Conservation (phyloP, 2,113 vertebrate species). For the Oryzias javanicus region DNA sequence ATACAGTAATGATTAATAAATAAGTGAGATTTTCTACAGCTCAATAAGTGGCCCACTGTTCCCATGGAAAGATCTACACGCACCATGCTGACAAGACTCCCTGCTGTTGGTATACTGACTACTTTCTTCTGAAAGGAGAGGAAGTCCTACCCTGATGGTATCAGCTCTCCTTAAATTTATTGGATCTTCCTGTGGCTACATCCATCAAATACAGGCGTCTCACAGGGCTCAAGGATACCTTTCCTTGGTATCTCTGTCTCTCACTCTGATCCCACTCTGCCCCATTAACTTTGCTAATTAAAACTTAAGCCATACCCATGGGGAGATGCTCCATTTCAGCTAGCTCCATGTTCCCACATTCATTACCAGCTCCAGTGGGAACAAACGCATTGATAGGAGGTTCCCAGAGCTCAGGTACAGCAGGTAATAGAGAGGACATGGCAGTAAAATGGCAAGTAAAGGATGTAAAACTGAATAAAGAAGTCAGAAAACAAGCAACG, state of each 20-base stretch:
- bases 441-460: slow-evolving; percentile 25
- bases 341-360: slow-evolving; percentile 60
- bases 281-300: slow-evolving; percentile 68
- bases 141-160: background rate
- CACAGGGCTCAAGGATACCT: slow-evolving; percentile 3
- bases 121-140: slow-evolving; percentile 28
- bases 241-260: slow-evolving; percentile 22
- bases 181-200: slow-evolving; percentile 11
- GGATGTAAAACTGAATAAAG: slow-evolving; percentile 44
- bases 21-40: slow-evolving; percentile 38
- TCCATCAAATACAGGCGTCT: slow-evolving; percentile 26
- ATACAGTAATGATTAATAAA: slow-evolving; percentile 37
- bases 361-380: slow-evolving; percentile 55
- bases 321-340: slow-evolving; percentile 56
- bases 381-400: slow-evolving; percentile 35
- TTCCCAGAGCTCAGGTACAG: slow-evolving; percentile 35
- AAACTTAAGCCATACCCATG: slow-evolving; percentile 43
- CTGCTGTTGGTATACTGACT: slow-evolving; percentile 8
- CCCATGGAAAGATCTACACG: slow-evolving; percentile 11
- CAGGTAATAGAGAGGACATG: slow-evolving; percentile 13
- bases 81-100: slow-evolving; percentile 1
- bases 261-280: slow-evolving; percentile 34
- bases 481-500: slow-evolving; percentile 26
- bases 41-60: slow-evolving; percentile 11
- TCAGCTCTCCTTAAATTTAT: slow-evolving; percentile 17